Base-by-base conservation (phyloP, 1,140 invertebrate species). In the Eupeodes corollae region DNA sequence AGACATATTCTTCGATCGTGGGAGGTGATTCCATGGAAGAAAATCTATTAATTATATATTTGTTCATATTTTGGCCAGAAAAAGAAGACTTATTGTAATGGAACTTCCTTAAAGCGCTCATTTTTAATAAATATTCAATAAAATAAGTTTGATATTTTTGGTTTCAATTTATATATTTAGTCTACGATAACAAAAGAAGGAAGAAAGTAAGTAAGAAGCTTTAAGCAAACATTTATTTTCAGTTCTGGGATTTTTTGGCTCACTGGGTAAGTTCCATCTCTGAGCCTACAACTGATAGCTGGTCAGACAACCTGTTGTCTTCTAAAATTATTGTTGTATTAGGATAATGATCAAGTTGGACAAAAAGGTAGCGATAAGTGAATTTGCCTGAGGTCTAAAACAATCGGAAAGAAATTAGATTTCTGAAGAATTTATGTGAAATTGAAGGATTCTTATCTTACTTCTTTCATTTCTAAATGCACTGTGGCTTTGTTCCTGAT, bases 391-490 rank as follows among this genome's bases (percentile, higher is more conserved):
- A 73, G 31, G 85, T 78, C 84, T 91, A 68, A 39, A 37, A 37
- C 10, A 11, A 37, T n/a, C 9, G 33, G 33, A 34, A 10, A 14
- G 6, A 11, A 26, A 40, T 1, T 33, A 21, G 21, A 9, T 9
- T 45, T 39, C 8, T 14, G 5, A 45, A 34, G 31, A 14, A 42
- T 15, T 31, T 21, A n/a, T n/a, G n/a, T n/a, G n/a, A n/a, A n/a
- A n/a, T n/a, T n/a, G n/a, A 43, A 2, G 1, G 13, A 53, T 10
- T 15, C 0, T 6, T 15, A 26, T 35, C 55, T 68, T 72, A 92
- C 90, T 75, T 89, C 79, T 66, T 80, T 76, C 64, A 90, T 82
- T 75, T 94, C 91, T 52, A 92, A 74, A 60, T 89, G 78, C 8
- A 86, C 91, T 44, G 86, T 88, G 9, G 77, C 91, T 56, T 82